A percentile compares a stretch with the other conserved stretches of the same genome.
These are phyloP conservation scores for Leptothorax acervorum DNA, from an alignment of 2,888 invertebrate genomes.

Conservation along the genomic window DNA sequence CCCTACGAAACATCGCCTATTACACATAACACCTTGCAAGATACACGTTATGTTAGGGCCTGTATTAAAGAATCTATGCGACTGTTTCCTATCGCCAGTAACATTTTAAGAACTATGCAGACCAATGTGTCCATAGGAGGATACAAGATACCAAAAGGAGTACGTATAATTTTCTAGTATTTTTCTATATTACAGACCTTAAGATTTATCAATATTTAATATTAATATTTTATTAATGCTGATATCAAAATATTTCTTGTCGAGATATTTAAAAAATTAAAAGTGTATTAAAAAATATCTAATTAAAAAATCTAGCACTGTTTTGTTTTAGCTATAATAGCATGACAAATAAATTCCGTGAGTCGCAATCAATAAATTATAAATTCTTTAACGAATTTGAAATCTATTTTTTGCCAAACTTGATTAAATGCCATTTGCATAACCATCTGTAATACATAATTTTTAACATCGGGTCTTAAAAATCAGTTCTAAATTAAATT, in stretches of 20 bases:
- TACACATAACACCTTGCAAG: slow-evolving; percentile 84
- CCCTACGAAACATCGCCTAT: slow-evolving; percentile 84
- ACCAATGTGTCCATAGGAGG: slow-evolving; percentile 88
- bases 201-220: neutral
- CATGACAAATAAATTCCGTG: neutral
- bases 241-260: neutral
- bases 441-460: neutral
- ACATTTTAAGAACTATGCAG: slow-evolving; percentile 86
- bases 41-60: slow-evolving; percentile 89
- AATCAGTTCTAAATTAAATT: neutral
- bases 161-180: slow-evolving; percentile 79
- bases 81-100: slow-evolving; percentile 88
- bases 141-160: slow-evolving; percentile 88
- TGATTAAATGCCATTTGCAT: too few species aligned
- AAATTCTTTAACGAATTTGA: neutral
- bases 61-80: slow-evolving; percentile 91
- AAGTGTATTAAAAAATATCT: neutral
- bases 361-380: neutral
- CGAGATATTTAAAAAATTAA: neutral
- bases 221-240: neutral
- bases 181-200: neutral
- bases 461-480: neutral
- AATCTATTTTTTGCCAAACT: too few species aligned
- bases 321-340: neutral
- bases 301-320: neutral